phyloP scores from a whole-genome alignment of 2,113 vertebrate genomes.

The Carettochelys insculpta region DNA sequence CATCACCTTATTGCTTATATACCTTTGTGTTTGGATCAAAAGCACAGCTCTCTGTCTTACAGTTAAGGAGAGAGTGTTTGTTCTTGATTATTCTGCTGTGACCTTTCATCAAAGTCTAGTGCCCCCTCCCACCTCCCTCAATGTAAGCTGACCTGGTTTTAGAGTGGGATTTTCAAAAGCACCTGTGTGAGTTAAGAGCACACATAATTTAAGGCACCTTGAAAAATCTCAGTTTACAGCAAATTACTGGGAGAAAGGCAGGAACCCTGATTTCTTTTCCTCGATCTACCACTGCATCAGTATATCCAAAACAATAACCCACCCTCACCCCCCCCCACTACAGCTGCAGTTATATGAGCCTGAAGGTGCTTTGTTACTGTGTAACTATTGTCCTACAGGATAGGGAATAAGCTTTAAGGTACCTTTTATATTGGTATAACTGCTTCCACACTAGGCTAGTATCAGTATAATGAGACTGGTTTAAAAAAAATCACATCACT shows the following conservation, averaged over 20 bases:
- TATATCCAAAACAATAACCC: not conserved
- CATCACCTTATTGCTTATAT: not conserved
- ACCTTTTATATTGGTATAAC: not conserved
- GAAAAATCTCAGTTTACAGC: accelerated
- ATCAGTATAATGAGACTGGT: not conserved
- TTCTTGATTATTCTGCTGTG: not conserved
- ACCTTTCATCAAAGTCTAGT: not conserved
- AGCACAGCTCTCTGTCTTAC: not conserved
- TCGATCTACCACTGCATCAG: not conserved
- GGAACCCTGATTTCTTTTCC: not conserved
- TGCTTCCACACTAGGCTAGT: not conserved
- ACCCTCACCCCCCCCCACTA: not conserved
- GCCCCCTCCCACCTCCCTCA: not conserved
- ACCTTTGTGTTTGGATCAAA: not conserved
- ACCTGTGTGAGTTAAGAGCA: too few species aligned
- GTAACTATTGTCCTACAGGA: not conserved
- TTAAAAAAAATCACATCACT: not conserved
- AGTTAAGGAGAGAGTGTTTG: not conserved
- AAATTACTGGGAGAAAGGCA: not conserved
- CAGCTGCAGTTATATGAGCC: not conserved
- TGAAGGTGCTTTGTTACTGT: not conserved
- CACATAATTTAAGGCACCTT: not conserved
- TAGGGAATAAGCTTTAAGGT: not conserved
- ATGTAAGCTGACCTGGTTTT: not conserved
- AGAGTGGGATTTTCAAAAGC: not conserved